A percentile compares a stretch with the other conserved stretches of the same genome.
phyloP scores from a whole-genome alignment of 1,140 invertebrate genomes.

The Caenorhabditis tropicalis region DNA sequence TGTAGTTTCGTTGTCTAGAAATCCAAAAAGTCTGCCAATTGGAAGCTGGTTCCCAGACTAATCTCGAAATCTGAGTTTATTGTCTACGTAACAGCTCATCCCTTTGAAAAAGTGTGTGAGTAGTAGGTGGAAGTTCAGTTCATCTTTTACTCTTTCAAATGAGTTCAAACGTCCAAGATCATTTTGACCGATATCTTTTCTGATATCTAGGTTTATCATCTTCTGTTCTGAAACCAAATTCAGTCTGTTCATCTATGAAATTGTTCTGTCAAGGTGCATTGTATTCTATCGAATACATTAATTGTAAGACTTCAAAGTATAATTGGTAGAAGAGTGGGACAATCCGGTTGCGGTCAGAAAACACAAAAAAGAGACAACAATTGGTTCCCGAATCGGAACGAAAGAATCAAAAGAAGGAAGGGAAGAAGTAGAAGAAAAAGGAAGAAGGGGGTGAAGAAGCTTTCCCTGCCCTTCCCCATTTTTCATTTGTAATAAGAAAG shows the following conservation, averaged over 20 bases:
- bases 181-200: not conserved
- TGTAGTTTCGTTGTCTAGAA: not conserved
- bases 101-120: not conserved
- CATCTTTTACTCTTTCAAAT: not conserved
- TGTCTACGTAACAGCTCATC: not conserved
- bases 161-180: slow-evolving; percentile 22
- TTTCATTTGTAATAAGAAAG: not conserved
- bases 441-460: not conserved
- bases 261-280: not conserved
- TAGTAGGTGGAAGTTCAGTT: not conserved
- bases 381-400: slow-evolving; percentile 35
- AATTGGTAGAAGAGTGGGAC: not conserved
- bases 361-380: not conserved
- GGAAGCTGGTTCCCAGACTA: not conserved
- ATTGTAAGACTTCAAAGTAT: not conserved
- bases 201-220: not conserved
- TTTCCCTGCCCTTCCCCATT: not conserved
- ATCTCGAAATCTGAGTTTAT: not conserved
- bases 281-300: slow-evolving; percentile 13
- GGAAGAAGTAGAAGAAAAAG: no score
- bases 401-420: not conserved
- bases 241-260: not conserved
- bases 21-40: not conserved
- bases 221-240: not conserved
- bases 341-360: slow-evolving; percentile 9